A percentile compares a stretch with the other conserved stretches of the same genome.
phyloP scores from a whole-genome alignment of 1,140 invertebrate genomes.

The Drosophila nigrodunni region DNA sequence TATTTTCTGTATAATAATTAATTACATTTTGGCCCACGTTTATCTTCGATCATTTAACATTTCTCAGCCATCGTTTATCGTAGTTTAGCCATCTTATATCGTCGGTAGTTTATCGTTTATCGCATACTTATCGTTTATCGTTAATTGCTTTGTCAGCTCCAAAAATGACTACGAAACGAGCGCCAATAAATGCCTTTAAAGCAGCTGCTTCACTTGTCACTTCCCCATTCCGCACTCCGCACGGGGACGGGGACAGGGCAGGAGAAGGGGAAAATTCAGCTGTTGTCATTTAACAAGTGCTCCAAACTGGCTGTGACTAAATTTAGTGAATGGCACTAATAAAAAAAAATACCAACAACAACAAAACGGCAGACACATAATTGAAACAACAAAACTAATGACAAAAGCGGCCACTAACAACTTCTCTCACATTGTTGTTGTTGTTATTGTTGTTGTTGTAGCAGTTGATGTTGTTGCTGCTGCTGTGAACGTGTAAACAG shows the following conservation, averaged over 20 bases:
- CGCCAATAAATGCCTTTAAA: slow-evolving; percentile 6
- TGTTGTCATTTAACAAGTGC: slow-evolving; percentile 30
- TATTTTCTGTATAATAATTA: too few species aligned
- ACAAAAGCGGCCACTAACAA: slow-evolving; percentile 22
- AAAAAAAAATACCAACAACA: slow-evolving; percentile 6
- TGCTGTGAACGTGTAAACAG: slow-evolving; percentile 44
- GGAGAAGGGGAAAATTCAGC: background rate
- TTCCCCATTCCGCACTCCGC: background rate
- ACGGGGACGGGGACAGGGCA: background rate
- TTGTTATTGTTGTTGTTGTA: slow-evolving; percentile 10
- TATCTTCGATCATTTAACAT: background rate
- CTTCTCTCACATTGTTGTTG: slow-evolving; percentile 11
- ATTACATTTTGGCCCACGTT: background rate
- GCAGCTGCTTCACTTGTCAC: slow-evolving; percentile 7
- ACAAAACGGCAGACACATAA: slow-evolving; percentile 15
- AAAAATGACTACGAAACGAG: slow-evolving; percentile 18
- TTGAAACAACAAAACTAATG: slow-evolving; percentile 38
- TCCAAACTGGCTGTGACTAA: slow-evolving; percentile 38
- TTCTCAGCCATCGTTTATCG: background rate
- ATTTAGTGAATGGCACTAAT: slow-evolving; percentile 44
- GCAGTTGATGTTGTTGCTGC: slow-evolving; percentile 13
- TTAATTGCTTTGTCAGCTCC: slow-evolving; percentile 24
- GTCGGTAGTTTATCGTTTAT: background rate
- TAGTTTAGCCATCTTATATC: background rate
- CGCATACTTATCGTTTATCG: background rate